A percentile compares a stretch with the other conserved stretches of the same genome.
These are phyloP conservation scores for Vireo altiloquus DNA, from an alignment of 2,113 vertebrate species.

Conservation along the genomic window DNA sequence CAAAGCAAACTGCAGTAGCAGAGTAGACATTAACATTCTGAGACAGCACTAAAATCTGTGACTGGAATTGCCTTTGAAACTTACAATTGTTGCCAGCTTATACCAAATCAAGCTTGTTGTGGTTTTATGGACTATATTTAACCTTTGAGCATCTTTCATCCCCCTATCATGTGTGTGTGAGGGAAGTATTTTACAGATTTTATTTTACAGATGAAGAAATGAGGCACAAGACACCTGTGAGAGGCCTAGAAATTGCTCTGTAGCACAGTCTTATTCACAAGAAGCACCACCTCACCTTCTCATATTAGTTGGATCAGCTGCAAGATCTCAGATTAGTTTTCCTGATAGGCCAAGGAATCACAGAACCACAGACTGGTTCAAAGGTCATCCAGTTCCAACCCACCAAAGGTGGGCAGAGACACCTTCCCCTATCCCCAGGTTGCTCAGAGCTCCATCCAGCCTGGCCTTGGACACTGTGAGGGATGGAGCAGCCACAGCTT, in stretches of 20 bases:
- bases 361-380: background rate
- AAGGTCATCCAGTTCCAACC: background rate
- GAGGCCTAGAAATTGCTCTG: background rate
- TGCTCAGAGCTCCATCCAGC: background rate
- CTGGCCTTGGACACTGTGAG: background rate
- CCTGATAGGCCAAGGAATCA: background rate
- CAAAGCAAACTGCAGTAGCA: background rate
- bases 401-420: too few species aligned
- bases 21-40: background rate
- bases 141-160: background rate
- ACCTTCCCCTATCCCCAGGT: background rate
- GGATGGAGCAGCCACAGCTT: background rate
- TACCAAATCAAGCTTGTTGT: background rate
- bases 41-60: background rate
- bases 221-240: background rate
- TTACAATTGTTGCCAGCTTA: background rate
- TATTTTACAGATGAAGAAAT: background rate
- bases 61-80: background rate
- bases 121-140: background rate
- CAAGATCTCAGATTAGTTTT: background rate
- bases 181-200: background rate
- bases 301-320: background rate
- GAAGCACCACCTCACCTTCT: background rate
- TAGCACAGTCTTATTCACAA: background rate
- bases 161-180: background rate